phyloP scores from a whole-genome alignment of 2,888 invertebrate genomes.

The Drosophila neotestacea region DNA sequence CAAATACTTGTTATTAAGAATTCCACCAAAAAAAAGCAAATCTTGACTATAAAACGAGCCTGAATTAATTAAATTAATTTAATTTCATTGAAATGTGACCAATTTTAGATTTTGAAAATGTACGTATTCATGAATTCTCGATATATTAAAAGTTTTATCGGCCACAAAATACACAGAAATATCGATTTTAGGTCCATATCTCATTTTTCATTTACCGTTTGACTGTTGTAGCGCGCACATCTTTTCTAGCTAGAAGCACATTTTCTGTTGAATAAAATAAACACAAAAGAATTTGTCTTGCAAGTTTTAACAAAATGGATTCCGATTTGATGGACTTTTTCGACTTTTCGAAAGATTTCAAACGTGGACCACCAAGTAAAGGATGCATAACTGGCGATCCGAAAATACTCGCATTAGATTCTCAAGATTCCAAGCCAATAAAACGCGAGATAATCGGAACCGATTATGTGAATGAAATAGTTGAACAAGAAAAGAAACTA shows the following conservation, averaged over 20 bases:
- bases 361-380: slow-evolving; percentile 47
- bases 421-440: slow-evolving; percentile 51
- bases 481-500: slow-evolving; percentile 68
- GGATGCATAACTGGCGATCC: slow-evolving; percentile 69
- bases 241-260: neutral
- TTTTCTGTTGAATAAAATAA: neutral
- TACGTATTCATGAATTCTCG: too few relatives aligned
- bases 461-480: slow-evolving; percentile 72
- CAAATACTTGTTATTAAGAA: too few relatives aligned
- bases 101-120: too few relatives aligned
- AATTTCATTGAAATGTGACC: too few relatives aligned
- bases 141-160: neutral
- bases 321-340: slow-evolving; percentile 81
- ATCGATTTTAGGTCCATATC: slow-evolving; percentile 1
- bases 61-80: too few relatives aligned
- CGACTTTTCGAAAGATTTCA: slow-evolving; percentile 83
- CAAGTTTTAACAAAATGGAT: slow-evolving; percentile 71
- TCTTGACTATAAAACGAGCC: too few relatives aligned
- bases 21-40: too few relatives aligned
- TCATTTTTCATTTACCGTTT: slow-evolving; percentile 36
- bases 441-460: slow-evolving; percentile 76
- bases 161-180: neutral
- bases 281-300: neutral
- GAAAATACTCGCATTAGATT: slow-evolving; percentile 25
- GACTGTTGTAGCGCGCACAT: neutral